Evolutionary conservation across 2,113 vertebrate species (phyloP), one percentile per base, ranked within the genome.

Genomic region (Cathartes aura): DNA sequence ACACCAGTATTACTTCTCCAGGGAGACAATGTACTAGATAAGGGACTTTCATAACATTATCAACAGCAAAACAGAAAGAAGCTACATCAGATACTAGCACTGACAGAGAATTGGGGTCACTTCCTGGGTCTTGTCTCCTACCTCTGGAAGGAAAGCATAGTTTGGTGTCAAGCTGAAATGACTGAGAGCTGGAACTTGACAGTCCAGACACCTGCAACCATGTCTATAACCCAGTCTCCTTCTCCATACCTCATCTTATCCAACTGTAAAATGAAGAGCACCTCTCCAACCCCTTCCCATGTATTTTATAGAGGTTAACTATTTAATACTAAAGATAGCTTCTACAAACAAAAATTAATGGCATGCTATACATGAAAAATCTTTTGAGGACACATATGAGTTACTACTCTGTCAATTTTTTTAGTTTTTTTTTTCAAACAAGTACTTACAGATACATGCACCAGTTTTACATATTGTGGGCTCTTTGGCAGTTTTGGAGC

Each of bases 91-190:
- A 92, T 94, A 85, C 42, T 70, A 93, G 26, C 60, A 82, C 42
- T 47, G 58, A 82, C 73, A 87, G 60, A 88, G 56, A 95, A 92
- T 58, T 89, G 87, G n/a, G 73, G 62, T 87, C 84, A 93, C 75
- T 30, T 85, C 17, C 60, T 52, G 8, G 56, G 73, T 85, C 84
- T 83, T 62, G n/a, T 82, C 60, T 89, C 30, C 83, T 52, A 27
- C 66, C 48, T 94, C 70, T 64, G 18, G 53, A 93, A 80, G 66
- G 22, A 82, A 92, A 87, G 22, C 0, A 2, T 47, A 16, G 34
- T 73, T 93, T 87, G 16, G 10, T 82, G 82, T 90, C 52, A 85
- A 81, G 34, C n/a, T 55, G 68, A 82, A 93, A 67, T n/a, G 24
- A 81, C 45, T 34, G 22, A 84, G 55, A 89, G 38, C 55, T 68